Base-by-base conservation (phyloP, 2,888 invertebrate genomes). In the Cosmia trapezina region DNA sequence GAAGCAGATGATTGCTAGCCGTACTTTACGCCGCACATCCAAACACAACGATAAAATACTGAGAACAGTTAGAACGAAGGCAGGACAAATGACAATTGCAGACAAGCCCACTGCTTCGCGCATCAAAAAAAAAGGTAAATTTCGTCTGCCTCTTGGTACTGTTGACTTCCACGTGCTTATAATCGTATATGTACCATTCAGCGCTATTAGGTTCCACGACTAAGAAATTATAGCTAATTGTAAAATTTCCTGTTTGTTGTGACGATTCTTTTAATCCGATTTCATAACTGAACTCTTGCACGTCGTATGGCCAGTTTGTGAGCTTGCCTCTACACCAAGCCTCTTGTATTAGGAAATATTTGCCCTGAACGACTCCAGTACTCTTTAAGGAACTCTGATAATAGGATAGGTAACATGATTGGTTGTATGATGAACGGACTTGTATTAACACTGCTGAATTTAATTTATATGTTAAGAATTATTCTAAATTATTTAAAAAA, bases 261-360 rank as follows among this genome's bases (percentile, higher is more conserved):
- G 54, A 19, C 14, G 33, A 19, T 37, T 51, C 45, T 14, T 2
- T 57, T 0, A 72, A 11, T 2, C 80, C 80, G 22, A 88, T 84
- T 22, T 78, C 82, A 11, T 88, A 72, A 0, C 70, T 78, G 63
- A 93, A 93, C 12, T 83, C 82, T 62, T 91, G 89, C 0, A 76
- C 68, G 45, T 91, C 90, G 57, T 89, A 89, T 0, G 93, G 90
- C 91, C 93, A 93, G 33, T 91, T 83, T 0, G 62, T 81, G 0
- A 91, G 68, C 37, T 89, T 86, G 0, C 87, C 70, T 0, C 54
- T 70, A 59, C 93, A 93, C 3, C 33, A 68, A 0, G 83, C 68
- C 2, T 73, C 45, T n/a, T 83, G 71, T 0, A 47, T 9, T 0
- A 78, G 17, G 0, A 61, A 72, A 1, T 81, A 56, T 2, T 71